These are phyloP conservation scores for Holcopasites calliopsidis DNA, from an alignment of 1,140 invertebrate species.

Conservation along the genomic window DNA sequence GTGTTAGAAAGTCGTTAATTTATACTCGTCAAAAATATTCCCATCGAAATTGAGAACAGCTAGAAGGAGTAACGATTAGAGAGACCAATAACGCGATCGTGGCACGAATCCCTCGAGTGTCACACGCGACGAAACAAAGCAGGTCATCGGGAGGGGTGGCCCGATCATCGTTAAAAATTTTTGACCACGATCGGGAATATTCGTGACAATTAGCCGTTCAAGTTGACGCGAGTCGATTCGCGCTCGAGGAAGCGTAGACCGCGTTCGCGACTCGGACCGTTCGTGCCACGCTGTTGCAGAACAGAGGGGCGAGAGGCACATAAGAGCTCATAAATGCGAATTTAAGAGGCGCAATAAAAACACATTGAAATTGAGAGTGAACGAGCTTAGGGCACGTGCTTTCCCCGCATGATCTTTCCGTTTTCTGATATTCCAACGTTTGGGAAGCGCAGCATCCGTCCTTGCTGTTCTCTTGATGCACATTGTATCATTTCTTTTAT, in stretches of 20 bases:
- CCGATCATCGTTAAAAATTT: conserved; percentile 51
- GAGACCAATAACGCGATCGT: conserved; percentile 28
- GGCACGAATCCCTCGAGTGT: conserved; percentile 15
- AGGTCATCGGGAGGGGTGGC: background rate
- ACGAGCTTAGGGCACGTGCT: conserved; percentile 73
- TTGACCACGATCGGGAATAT: conserved; percentile 42
- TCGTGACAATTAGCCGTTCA: conserved; percentile 58
- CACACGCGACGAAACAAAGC: background rate
- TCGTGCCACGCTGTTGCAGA: conserved; percentile 48
- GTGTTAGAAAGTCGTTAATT: background rate
- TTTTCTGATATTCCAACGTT: conserved; percentile 37
- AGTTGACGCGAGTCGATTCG: conserved; percentile 61
- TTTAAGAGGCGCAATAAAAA: conserved; percentile 81
- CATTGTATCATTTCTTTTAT: background rate
- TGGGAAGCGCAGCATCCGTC: background rate
- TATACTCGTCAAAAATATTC: background rate
- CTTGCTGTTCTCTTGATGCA: background rate
- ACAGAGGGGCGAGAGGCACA: conserved; percentile 68
- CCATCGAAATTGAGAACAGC: background rate
- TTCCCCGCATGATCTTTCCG: conserved; percentile 36
- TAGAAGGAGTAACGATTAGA: background rate
- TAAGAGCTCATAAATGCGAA: conserved; percentile 81
- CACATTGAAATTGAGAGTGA: conserved; percentile 81
- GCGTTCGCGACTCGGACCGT: conserved; percentile 38
- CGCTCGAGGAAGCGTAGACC: conserved; percentile 48